Conservation (phyloP, 2,113 vertebrate species). For the Capricornis sumatraensis region DNA sequence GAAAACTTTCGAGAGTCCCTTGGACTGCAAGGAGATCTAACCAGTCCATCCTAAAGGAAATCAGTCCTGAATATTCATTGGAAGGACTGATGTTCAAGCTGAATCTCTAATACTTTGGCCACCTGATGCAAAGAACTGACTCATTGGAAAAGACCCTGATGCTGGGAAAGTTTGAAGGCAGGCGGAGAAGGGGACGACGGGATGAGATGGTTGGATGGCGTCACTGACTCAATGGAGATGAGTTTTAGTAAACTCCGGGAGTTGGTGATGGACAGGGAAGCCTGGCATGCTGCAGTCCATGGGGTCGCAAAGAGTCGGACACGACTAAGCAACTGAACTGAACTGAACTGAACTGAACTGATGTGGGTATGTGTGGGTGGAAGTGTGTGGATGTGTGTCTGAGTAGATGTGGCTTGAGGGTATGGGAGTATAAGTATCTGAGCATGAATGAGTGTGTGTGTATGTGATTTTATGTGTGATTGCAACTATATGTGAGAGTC, state of each 20-base stretch:
- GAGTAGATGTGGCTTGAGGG: background rate
- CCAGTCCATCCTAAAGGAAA: background rate
- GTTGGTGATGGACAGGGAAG: background rate
- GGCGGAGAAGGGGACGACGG: rapidly evolving
- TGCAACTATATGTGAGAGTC: background rate
- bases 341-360: background rate
- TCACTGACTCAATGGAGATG: background rate
- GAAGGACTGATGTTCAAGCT: background rate
- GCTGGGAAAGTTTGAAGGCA: background rate
- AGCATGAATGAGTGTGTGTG: background rate
- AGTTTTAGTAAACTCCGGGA: background rate
- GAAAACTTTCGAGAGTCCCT: background rate
- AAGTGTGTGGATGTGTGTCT: background rate
- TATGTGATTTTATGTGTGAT: background rate
- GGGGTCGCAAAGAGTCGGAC: background rate
- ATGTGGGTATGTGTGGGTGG: background rate
- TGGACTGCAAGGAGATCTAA: background rate
- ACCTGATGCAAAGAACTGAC: background rate
- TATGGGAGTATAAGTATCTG: background rate
- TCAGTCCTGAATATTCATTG: background rate
- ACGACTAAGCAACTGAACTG: background rate
- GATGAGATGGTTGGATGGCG: background rate
- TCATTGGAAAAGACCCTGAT: background rate
- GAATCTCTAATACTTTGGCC: background rate
- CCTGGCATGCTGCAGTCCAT: background rate